Base-by-base conservation (phyloP, 2,888 invertebrate genomes). In the Eurytoma adleriae region DNA sequence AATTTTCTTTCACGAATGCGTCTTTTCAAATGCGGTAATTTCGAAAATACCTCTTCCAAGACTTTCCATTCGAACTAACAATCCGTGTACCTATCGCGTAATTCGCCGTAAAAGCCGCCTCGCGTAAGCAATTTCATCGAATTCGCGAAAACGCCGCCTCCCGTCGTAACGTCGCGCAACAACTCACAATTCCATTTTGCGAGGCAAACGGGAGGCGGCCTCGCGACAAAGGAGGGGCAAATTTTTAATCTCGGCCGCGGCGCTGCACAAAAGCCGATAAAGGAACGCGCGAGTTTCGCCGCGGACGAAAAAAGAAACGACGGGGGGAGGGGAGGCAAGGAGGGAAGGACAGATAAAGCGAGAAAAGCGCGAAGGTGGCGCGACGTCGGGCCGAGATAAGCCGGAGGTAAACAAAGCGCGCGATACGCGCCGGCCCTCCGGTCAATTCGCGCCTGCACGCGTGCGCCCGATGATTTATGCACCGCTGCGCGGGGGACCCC, bases 161-260 rank as follows among this genome's bases (percentile, higher is more conserved):
- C 40, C 24, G 24, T 24, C 24, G 24, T 24, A 10, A 40, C 40
- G 40, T 24, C 24, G 40, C 7, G 1, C 40, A 10, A 40, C 54
- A 54, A n/a, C 13, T 54, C n/a, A n/a, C 54, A 54, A 54, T n/a
- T n/a, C 54, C 54, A 54, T 54, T 54, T 54, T n/a, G 12, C 54
- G 16, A 54, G n/a, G 54, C 54, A 14, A 54, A 54, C 54, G n/a
- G n/a, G 40, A 48, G 18, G 40, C 64, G 40, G 62, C 57, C n/a
- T n/a, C 64, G 12, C 64, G 30, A 64, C 64, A 48, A 64, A n/a
- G 40, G 57, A 57, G 66, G 50, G 14, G 40, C n/a, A 74, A 74
- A 67, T 67, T 66, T 74, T 74, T 74, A 74, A 74, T 74, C 74
- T 74, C 74, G 16, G 74, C 57, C 54, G 54, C 54, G n/a, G 54